These are phyloP conservation scores for Sebastes steindachneri DNA, from an alignment of 2,797 vertebrate genomes.

Conservation along the genomic window DNA sequence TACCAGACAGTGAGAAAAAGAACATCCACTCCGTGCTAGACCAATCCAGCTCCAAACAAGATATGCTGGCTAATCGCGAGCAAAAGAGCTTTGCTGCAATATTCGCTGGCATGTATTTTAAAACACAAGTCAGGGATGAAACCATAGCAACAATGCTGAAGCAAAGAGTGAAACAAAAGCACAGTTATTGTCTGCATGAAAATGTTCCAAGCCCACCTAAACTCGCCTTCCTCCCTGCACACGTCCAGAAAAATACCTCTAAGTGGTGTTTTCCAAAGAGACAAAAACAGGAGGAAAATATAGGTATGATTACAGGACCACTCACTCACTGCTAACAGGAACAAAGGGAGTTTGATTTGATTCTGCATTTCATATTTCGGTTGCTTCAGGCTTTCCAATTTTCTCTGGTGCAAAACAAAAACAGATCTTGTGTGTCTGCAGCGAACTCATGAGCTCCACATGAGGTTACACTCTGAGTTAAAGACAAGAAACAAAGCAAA, in stretches of 20 bases:
- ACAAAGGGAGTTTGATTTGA: slow-evolving; percentile 54
- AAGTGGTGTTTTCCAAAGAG: slow-evolving; percentile 22
- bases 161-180: slow-evolving; percentile 33
- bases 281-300: slow-evolving; percentile 10
- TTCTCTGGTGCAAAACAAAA: slow-evolving; percentile 40
- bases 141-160: slow-evolving; percentile 64
- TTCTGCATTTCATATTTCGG: slow-evolving; percentile 58
- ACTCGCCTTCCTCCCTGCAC: background rate
- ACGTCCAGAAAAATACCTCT: slow-evolving; percentile 24
- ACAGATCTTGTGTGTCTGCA: slow-evolving; percentile 18
- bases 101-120: slow-evolving; percentile 28
- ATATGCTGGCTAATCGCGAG: slow-evolving; percentile 22
- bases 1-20: background rate
- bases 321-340: slow-evolving; percentile 38
- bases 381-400: slow-evolving; percentile 52
- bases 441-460: background rate
- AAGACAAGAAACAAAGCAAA: background rate
- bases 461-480: background rate
- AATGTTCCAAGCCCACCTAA: slow-evolving; percentile 19
- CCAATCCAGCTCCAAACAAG: slow-evolving; percentile 17
- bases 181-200: slow-evolving; percentile 31
- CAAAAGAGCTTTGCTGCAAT: slow-evolving; percentile 10
- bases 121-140: slow-evolving; percentile 48
- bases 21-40: background rate
- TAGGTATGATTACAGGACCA: slow-evolving; percentile 52